Evolutionary conservation across 1,140 invertebrate genomes (phyloP).

Genomic region (Nymphalis io): DNA sequence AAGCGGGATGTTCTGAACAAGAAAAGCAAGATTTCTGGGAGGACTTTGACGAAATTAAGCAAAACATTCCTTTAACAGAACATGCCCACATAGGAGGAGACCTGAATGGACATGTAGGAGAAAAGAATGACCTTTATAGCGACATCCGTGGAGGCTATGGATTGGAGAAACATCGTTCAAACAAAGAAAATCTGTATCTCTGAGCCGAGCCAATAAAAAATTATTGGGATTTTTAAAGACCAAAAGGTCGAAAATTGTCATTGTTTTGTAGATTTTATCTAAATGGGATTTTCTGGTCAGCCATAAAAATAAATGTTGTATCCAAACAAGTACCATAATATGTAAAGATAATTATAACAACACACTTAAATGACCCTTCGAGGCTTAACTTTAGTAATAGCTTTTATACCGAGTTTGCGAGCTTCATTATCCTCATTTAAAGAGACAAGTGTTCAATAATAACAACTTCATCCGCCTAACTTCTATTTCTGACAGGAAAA

Average conservation of each 20-base stretch:
- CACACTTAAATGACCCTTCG: conserved; percentile 19
- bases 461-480: conserved; percentile 11
- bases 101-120: too few species aligned
- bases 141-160: too few species aligned
- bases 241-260: background rate
- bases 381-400: conserved; percentile 7
- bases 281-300: background rate
- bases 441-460: conserved; percentile 20
- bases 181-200: too few species aligned
- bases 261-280: background rate
- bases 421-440: conserved; percentile 23
- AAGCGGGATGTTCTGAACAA: too few species aligned
- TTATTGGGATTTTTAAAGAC: too few species aligned
- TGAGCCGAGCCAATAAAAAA: too few species aligned
- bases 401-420: conserved; percentile 19
- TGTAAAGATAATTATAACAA: conserved; percentile 9
- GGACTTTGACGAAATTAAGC: too few species aligned
- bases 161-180: too few species aligned
- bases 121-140: too few species aligned
- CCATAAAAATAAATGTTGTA: conserved; percentile 6
- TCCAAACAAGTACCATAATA: conserved; percentile 10
- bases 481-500: conserved; percentile 17
- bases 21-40: too few species aligned
- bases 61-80: too few species aligned
- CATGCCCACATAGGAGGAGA: too few species aligned